Conservation (phyloP, 2,113 vertebrate genomes). For the Triplophysa rosa region DNA sequence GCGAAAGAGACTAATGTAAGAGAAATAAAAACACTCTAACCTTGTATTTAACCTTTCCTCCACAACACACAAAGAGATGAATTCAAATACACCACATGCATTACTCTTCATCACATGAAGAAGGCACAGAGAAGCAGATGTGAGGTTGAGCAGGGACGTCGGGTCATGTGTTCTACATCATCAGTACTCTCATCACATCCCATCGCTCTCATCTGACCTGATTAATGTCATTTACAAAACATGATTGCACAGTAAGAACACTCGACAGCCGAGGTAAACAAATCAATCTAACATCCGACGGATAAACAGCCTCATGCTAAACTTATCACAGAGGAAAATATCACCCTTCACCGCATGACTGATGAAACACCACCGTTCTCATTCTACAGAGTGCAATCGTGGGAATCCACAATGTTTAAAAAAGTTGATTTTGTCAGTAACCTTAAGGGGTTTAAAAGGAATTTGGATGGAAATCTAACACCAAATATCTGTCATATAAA, state of each 20-base stretch:
- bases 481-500: too few species aligned
- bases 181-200: constrained; percentile 51
- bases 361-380: background rate
- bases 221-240: constrained; percentile 62
- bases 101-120: too few species aligned
- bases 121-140: background rate
- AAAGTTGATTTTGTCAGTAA: too few species aligned
- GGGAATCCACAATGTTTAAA: too few species aligned
- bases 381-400: too few species aligned
- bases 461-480: too few species aligned
- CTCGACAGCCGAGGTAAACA: constrained; percentile 37
- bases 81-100: too few species aligned
- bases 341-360: background rate
- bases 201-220: constrained; percentile 61
- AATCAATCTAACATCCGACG: background rate
- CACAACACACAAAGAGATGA: too few species aligned
- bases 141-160: background rate
- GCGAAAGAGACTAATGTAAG: background rate
- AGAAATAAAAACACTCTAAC: background rate
- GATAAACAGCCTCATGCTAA: background rate
- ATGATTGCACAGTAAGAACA: constrained; percentile 56
- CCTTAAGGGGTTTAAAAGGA: too few species aligned
- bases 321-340: constrained; percentile 33
- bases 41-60: too few species aligned
- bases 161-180: background rate